Percentiles rank a stretch among this genome's conserved stretches.
Evolutionary conservation across 2,888 invertebrate species (phyloP).

Genomic region (Agrochola lychnidis): DNA sequence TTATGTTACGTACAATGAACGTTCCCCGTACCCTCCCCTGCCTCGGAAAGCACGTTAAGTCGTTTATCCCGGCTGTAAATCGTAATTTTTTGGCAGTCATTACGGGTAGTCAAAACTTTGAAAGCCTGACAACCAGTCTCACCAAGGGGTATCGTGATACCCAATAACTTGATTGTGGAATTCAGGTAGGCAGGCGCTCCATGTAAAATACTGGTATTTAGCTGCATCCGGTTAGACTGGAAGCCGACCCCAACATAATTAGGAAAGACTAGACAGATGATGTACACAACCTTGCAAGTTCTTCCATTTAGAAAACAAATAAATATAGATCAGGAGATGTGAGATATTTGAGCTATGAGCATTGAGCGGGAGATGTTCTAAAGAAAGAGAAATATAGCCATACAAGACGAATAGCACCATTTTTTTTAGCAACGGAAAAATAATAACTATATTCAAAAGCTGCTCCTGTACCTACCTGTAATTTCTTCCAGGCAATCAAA

Average conservation of each 20-base stretch:
- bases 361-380: not conserved
- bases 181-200: not conserved
- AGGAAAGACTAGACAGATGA: too few relatives aligned
- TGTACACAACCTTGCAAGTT: not conserved
- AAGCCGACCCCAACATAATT: not conserved
- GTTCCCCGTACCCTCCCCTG: not conserved
- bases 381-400: not conserved
- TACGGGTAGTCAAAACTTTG: not conserved
- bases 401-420: too few relatives aligned
- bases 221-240: too few relatives aligned
- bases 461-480: not conserved
- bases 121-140: not conserved
- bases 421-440: not conserved
- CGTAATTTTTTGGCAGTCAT: not conserved
- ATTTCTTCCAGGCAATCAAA: constrained; percentile 79
- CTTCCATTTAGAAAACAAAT: not conserved
- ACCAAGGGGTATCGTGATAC: not conserved
- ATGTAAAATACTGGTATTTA: too few relatives aligned
- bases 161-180: not conserved
- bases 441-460: not conserved
- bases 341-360: not conserved
- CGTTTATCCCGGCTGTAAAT: not conserved
- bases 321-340: not conserved
- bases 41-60: not conserved
- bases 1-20: not conserved